Conservation (phyloP, 1,140 invertebrate species). For the Drosophila prosaltans region DNA sequence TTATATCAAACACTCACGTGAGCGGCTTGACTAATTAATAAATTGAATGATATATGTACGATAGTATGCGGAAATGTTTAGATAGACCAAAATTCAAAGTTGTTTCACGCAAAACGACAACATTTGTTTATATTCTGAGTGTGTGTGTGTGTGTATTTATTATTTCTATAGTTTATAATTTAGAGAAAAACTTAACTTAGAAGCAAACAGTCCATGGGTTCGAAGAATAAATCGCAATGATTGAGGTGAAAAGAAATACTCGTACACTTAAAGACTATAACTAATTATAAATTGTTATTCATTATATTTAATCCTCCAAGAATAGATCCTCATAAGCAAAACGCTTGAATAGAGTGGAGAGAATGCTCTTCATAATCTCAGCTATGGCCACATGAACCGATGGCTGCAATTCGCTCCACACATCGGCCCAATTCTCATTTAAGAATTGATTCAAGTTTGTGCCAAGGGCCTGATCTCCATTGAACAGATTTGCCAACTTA, state of each 20-base stretch:
- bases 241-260: constrained; percentile 59
- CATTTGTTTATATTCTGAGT: constrained; percentile 11
- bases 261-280: constrained; percentile 61
- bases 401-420: constrained; percentile 85
- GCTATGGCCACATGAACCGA: constrained; percentile 85
- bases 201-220: constrained; percentile 53
- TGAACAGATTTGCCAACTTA: constrained; percentile 88
- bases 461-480: constrained; percentile 87
- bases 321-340: constrained; percentile 79
- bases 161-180: constrained; percentile 21
- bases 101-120: constrained; percentile 10
- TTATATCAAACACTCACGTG: constrained; percentile 50
- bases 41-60: constrained; percentile 7
- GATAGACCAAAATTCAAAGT: not conserved
- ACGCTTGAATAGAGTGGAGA: constrained; percentile 69
- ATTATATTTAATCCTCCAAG: constrained; percentile 53
- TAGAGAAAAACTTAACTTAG: constrained; percentile 54
- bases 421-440: constrained; percentile 86
- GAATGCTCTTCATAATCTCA: constrained; percentile 85
- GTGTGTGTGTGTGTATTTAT: constrained; percentile 30
- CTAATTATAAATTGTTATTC: constrained; percentile 14
- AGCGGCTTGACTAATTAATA: constrained; percentile 38
- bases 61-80: constrained; percentile 14
- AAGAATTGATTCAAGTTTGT: constrained; percentile 86
- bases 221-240: constrained; percentile 21